Base-by-base conservation (phyloP, 2,113 vertebrate genomes). In the Triplophysa siluroides region DNA sequence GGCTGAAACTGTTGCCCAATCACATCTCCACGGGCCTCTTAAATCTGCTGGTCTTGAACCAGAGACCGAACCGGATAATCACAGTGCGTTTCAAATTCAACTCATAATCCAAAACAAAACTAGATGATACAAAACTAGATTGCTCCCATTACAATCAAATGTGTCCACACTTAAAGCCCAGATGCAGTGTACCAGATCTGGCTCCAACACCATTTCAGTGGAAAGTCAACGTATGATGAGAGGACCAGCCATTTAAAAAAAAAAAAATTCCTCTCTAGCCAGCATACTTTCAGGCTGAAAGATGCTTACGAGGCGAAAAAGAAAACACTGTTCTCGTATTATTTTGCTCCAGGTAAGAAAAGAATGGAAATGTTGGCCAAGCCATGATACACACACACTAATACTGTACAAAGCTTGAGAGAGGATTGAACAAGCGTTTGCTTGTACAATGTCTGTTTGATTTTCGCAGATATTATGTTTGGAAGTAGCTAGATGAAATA, bases 391-490 rank as follows among this genome's bases (percentile, higher is more conserved):
- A 10, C 8, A 64, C 54, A 79, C 21, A n/a, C 41, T 45, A 33
- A 33, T 33, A 33, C 83, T 14, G 43, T 13, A 47, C 54, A 80
- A 9, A 52, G n/a, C 24, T 76, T 61, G 71, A 78, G 68, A 82
- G 60, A 79, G 54, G 66, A 64, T 80, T 81, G 78, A 88, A 88
- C 87, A 85, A 79, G 86, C 60, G 41, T 72, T 76, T 89, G 87
- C 87, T 86, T 87, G 91, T 87, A 73, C 83, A 87, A 76, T 86
- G 81, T 83, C 89, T 87, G 64, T 83, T 86, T 87, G 87, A 88
- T 87, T 90, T 89, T 87, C 85, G 84, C 79, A 85, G 85, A 70
- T 19, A 79, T 64, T 65, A 58, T 84, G 58, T 79, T 82, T 64
- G 76, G 76, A 75, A 75, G 45, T 76, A 76, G 11, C 61, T 67